Conservation (phyloP, 2,888 invertebrate genomes). For the Petrolisthes cinctipes region DNA sequence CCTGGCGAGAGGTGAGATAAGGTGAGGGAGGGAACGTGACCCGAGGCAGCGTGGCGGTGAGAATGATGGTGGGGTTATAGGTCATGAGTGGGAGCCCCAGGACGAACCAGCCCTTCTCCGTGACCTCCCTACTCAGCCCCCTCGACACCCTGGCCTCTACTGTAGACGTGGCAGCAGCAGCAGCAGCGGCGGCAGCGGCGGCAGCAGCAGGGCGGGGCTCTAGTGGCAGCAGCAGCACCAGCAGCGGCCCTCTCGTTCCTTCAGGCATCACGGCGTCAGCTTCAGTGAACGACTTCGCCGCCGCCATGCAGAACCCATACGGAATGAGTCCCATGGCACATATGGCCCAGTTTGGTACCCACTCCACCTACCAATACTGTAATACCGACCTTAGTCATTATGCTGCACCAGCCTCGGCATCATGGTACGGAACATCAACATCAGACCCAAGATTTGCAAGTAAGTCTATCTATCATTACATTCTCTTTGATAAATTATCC, state of each 20-base stretch:
- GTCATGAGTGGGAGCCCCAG: constrained; percentile 57
- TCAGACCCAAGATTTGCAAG: constrained; percentile 64
- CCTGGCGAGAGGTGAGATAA: neutral
- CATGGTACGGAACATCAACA: constrained; percentile 64
- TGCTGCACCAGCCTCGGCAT: constrained; percentile 59
- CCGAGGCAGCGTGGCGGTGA: constrained; percentile 22
- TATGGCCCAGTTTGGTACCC: constrained; percentile 64
- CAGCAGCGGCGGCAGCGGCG: constrained; percentile 40
- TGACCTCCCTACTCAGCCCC: constrained; percentile 65
- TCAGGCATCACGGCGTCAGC: constrained; percentile 53
- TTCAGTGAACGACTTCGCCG: constrained; percentile 64
- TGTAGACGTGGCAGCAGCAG: constrained; percentile 53
- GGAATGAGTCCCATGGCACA: constrained; percentile 65
- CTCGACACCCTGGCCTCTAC: constrained; percentile 62
- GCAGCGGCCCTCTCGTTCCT: constrained; percentile 28
- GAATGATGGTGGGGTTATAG: constrained; percentile 46
- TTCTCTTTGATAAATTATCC: neutral
- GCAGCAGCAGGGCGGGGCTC: constrained; percentile 17
- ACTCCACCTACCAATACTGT: constrained; percentile 64
- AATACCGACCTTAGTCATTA: constrained; percentile 65
- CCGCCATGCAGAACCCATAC: constrained; percentile 65
- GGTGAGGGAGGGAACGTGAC: constrained; percentile 23
- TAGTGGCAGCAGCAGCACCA: constrained; percentile 32
- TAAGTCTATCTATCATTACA: constrained; percentile 35
- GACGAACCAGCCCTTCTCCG: constrained; percentile 63